Evolutionary conservation across 2,888 invertebrate species (phyloP), one percentile per base, ranked within the genome.

Genomic region (Archips crataeganus): DNA sequence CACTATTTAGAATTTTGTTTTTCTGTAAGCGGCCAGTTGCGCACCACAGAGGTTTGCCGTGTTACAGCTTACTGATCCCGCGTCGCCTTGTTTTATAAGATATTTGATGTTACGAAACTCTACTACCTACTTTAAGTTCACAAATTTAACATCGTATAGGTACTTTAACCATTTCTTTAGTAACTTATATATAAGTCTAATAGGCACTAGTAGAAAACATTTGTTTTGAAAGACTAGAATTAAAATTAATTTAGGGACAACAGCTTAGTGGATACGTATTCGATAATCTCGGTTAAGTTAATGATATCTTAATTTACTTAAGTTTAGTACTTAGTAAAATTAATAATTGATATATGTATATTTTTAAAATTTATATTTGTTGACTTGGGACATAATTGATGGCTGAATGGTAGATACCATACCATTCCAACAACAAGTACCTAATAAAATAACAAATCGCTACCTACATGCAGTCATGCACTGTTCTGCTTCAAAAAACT

Each of bases 111-210:
- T 9, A 54, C 51, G 15, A 8, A n/a, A 49, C 49, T 49, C 3
- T 47, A 9, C 9, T 45, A 45, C 6, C 9, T 45, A 4, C 3
- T 47, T 13, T 47, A 13, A 47, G 47, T 13, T 13, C 47, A 47
- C 49, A n/a, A 49, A 49, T 49, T 49, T 49, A 4, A 49, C 8
- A 9, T 2, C 15, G 51, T 23, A 23, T 23, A 23, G 6, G 5
- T 42, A n/a, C 13, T 60, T n/a, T 61, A 61, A 61, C 15, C 39
- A 61, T 39, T 61, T 36, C 34, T 60, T n/a, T 61, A 39, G 39
- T 39, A 34, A 61, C 23, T 15, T 61, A 60, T 36, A 9, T n/a
- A 36, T 9, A 36, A 34, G 5, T 60, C 9, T 8, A 36, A 60
- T 60, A 60, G 36, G n/a, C 34, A 34, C 4, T 59, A 32, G 34